Conservation (phyloP, 2,888 invertebrate genomes). For the Drosophila putrida region DNA sequence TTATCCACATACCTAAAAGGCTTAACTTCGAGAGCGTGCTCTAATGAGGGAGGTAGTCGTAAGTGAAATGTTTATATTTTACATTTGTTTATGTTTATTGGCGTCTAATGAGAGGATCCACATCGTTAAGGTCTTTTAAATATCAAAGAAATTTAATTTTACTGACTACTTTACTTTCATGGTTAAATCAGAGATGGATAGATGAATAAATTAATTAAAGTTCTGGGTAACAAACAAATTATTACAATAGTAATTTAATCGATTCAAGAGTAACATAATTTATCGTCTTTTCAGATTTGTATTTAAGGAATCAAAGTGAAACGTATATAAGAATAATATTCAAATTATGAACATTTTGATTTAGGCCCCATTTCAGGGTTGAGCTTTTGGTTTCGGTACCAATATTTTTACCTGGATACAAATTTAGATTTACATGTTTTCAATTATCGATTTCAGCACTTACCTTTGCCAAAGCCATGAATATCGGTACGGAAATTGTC, state of each 20-base stretch:
- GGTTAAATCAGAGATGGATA: too few species aligned
- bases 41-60: slow-evolving; percentile 30
- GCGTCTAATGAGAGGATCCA: not conserved
- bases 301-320: not conserved
- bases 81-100: slow-evolving; percentile 6
- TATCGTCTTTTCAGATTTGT: not conserved
- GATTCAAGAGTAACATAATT: not conserved
- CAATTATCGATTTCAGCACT: slow-evolving; percentile 59
- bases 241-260: too few species aligned
- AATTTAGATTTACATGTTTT: not conserved
- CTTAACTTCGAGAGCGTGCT: slow-evolving; percentile 10
- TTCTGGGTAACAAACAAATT: too few species aligned
- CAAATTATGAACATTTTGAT: too few species aligned
- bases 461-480: slow-evolving; percentile 89
- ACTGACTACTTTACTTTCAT: too few species aligned
- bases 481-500: slow-evolving; percentile 90
- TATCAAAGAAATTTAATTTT: not conserved
- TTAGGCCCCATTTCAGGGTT: too few species aligned
- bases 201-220: too few species aligned
- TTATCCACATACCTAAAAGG: slow-evolving; percentile 13
- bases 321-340: not conserved
- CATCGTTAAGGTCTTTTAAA: not conserved
- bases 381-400: too few species aligned
- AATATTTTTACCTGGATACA: too few species aligned
- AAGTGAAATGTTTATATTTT: slow-evolving; percentile 20